Evolutionary conservation across 2,888 invertebrate genomes (phyloP).

Genomic region (Lithodes maja): DNA sequence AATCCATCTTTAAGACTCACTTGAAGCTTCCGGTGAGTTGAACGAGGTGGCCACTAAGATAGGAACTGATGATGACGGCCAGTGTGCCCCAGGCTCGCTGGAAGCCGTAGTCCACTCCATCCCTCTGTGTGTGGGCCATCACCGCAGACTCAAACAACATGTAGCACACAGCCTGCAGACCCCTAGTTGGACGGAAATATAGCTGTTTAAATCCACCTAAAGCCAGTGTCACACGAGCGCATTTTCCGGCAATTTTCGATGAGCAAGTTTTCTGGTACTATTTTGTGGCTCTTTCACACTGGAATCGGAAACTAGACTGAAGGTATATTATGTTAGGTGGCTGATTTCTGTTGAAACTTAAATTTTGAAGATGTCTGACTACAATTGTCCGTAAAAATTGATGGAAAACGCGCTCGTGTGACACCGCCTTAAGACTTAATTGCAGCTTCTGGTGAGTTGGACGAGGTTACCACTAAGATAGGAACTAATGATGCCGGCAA

Average conservation of each 20-base stretch:
- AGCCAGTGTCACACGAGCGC: too few species aligned
- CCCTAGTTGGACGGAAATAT: background rate
- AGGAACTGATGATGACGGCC: constrained; percentile 30
- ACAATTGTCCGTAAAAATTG: too few species aligned
- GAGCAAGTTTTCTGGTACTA: too few species aligned
- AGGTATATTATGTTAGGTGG: too few species aligned
- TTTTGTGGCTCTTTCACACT: too few species aligned
- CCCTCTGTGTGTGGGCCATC: constrained; percentile 40
- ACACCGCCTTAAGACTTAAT: background rate
- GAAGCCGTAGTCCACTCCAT: constrained; percentile 44
- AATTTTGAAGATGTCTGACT: too few species aligned
- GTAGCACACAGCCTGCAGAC: constrained; percentile 12
- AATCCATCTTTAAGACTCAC: too few species aligned
- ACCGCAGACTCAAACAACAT: constrained; percentile 44
- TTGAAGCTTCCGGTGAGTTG: constrained; percentile 34
- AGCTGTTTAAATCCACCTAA: too few species aligned
- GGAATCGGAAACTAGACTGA: too few species aligned
- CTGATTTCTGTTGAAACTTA: too few species aligned
- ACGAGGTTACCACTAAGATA: constrained; percentile 37
- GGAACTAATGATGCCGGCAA: constrained; percentile 37
- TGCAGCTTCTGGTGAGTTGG: constrained; percentile 32
- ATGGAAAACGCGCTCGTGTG: too few species aligned
- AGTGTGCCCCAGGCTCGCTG: constrained; percentile 62
- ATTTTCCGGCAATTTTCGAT: too few species aligned
- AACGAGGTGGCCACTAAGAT: constrained; percentile 37